Percentiles rank a stretch among this genome's conserved stretches.
Conservation (phyloP, 2,113 vertebrate genomes). For the Helogale parvula region DNA sequence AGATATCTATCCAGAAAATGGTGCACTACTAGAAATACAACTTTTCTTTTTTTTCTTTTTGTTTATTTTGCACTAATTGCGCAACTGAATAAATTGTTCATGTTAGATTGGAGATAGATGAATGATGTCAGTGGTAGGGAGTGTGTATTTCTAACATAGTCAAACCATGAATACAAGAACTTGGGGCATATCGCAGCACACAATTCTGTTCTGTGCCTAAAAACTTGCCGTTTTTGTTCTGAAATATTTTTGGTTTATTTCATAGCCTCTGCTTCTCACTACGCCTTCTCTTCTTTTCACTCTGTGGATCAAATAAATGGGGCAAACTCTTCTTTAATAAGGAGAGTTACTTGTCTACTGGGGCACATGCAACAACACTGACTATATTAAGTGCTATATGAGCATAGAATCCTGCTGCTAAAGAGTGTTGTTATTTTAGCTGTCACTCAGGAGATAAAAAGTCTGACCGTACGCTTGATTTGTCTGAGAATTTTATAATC, state of each 20-base stretch:
- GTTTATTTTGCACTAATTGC: constrained; percentile 55
- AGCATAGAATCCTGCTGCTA: constrained; percentile 21
- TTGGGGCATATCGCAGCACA: not conserved
- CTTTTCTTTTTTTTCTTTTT: constrained; percentile 60
- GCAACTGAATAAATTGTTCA: constrained; percentile 66
- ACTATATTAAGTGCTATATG: constrained; percentile 41
- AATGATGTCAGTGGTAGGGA: constrained; percentile 69
- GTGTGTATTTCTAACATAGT: constrained; percentile 53
- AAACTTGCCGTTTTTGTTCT: not conserved
- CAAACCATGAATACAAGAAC: constrained; percentile 27
- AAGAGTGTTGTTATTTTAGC: constrained; percentile 51
- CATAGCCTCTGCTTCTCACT: not conserved
- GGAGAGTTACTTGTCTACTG: constrained; percentile 60
- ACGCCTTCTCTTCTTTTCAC: not conserved
- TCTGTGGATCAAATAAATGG: constrained; percentile 33
- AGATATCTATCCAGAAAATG: constrained; percentile 68
- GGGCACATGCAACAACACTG: not conserved
- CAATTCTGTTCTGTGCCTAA: constrained; percentile 6
- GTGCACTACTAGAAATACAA: constrained; percentile 72
- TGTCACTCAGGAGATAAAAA: constrained; percentile 31
- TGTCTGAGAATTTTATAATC: constrained; percentile 22
- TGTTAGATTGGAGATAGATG: constrained; percentile 71
- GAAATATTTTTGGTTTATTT: not conserved
- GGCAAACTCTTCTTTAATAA: constrained; percentile 52
- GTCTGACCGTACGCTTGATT: not conserved